Conservation (phyloP, 2,888 invertebrate genomes). For the Apodemia zela region DNA sequence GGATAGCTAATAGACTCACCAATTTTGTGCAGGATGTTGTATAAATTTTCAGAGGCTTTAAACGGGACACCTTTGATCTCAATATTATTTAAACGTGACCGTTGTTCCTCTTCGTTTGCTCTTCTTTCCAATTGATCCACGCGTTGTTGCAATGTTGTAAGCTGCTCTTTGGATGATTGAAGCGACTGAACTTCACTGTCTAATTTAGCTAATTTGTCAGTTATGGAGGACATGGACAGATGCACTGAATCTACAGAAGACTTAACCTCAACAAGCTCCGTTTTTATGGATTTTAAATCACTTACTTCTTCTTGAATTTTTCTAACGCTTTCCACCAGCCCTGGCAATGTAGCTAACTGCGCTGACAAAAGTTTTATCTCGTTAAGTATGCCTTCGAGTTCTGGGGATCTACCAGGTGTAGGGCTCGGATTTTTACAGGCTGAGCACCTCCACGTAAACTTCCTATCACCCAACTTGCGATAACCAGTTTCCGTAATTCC, state of each 20-base stretch:
- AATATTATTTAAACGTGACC: background rate
- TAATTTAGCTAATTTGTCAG: too few species aligned
- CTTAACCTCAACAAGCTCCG: background rate
- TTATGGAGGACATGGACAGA: too few species aligned
- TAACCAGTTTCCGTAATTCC: background rate
- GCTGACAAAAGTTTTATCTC: background rate
- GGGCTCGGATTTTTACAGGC: background rate
- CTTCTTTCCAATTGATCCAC: background rate
- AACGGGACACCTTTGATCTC: background rate
- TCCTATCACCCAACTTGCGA: background rate
- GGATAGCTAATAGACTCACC: too few species aligned
- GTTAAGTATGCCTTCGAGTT: background rate
- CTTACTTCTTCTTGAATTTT: background rate
- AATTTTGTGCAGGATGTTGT: too few species aligned
- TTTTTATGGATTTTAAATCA: background rate
- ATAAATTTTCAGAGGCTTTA: too few species aligned
- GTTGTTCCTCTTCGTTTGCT: background rate
- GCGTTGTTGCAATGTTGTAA: background rate
- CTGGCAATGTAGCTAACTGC: background rate
- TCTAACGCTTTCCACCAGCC: background rate
- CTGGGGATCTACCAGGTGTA: too few species aligned
- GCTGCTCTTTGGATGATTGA: too few species aligned
- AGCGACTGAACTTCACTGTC: too few species aligned
- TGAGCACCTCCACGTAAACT: background rate
- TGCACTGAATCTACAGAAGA: background rate